Conservation (phyloP, 2,888 invertebrate species). For the Pimpla rufipes region DNA sequence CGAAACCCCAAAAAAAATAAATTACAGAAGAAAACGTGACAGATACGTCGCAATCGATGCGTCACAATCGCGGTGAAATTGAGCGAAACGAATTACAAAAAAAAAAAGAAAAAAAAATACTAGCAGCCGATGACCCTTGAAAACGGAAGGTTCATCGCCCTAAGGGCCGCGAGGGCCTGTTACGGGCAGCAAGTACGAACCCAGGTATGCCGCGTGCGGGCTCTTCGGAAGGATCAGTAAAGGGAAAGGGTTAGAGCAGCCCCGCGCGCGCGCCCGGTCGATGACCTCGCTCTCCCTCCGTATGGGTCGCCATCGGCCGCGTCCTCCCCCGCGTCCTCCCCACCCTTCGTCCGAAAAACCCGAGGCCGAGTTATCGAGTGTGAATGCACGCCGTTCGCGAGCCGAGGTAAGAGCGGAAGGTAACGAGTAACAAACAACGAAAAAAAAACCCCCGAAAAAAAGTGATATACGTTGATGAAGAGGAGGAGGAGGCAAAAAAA, state of each 20-base stretch:
- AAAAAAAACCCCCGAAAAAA: constrained; percentile 69
- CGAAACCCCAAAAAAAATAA: too few relatives aligned
- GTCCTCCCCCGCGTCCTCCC: constrained; percentile 61
- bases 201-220: constrained; percentile 54
- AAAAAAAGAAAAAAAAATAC: too few relatives aligned
- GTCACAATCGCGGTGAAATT: not conserved
- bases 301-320: constrained; percentile 66
- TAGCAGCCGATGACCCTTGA: constrained; percentile 66
- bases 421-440: too few relatives aligned
- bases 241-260: constrained; percentile 69
- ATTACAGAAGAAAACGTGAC: too few relatives aligned
- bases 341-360: constrained; percentile 49
- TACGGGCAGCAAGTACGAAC: constrained; percentile 3
- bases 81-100: constrained; percentile 13
- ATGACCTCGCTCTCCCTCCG: constrained; percentile 69
- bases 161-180: constrained; percentile 40
- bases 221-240: constrained; percentile 62
- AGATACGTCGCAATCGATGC: not conserved
- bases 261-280: constrained; percentile 70
- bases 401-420: constrained; percentile 44
- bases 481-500: not conserved
- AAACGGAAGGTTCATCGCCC: constrained; percentile 79
- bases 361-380: constrained; percentile 49
- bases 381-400: constrained; percentile 31
- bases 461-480: constrained; percentile 24